Evolutionary conservation across 2,797 vertebrate genomes (phyloP).

Genomic region (Mallotus villosus): DNA sequence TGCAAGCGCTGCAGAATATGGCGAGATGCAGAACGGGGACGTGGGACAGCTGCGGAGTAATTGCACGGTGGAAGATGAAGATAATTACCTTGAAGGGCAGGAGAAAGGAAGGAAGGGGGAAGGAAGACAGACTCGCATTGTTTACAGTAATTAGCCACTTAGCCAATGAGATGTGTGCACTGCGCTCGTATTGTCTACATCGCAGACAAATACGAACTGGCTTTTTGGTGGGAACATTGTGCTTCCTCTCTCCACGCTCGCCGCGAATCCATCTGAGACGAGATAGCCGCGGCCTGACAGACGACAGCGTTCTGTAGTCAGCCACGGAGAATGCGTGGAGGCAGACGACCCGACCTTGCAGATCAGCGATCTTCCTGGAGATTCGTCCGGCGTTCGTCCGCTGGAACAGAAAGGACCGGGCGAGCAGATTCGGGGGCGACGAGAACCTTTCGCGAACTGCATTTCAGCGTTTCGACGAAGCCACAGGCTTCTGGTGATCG

Average conservation of each 20-base stretch:
- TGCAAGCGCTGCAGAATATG: slow-evolving; percentile 15
- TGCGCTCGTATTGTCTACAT: too few relatives aligned
- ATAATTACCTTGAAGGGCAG: slow-evolving; percentile 30
- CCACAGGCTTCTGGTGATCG: slow-evolving; percentile 8
- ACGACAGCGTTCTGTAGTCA: slow-evolving; percentile 40
- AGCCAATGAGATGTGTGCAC: too few relatives aligned
- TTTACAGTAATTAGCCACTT: background rate
- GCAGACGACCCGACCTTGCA: slow-evolving; percentile 66
- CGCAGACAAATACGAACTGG: too few relatives aligned
- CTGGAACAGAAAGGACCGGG: slow-evolving; percentile 61
- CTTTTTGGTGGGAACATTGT: background rate
- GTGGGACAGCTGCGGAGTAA: slow-evolving; percentile 10
- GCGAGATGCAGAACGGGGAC: slow-evolving; percentile 15
- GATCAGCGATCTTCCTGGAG: slow-evolving; percentile 60
- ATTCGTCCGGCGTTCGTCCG: slow-evolving; percentile 71
- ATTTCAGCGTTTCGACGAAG: slow-evolving; percentile 48
- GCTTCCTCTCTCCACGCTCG: background rate
- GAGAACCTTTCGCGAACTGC: slow-evolving; percentile 70
- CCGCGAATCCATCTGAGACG: slow-evolving; percentile 54
- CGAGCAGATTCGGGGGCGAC: slow-evolving; percentile 56
- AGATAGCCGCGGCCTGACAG: slow-evolving; percentile 54
- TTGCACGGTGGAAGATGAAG: slow-evolving; percentile 24
- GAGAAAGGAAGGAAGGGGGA: slow-evolving; percentile 14
- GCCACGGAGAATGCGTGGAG: background rate
- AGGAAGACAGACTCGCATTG: background rate